Conservation (phyloP, 2,797 vertebrate genomes). For the Eurystomus glaucurus region DNA sequence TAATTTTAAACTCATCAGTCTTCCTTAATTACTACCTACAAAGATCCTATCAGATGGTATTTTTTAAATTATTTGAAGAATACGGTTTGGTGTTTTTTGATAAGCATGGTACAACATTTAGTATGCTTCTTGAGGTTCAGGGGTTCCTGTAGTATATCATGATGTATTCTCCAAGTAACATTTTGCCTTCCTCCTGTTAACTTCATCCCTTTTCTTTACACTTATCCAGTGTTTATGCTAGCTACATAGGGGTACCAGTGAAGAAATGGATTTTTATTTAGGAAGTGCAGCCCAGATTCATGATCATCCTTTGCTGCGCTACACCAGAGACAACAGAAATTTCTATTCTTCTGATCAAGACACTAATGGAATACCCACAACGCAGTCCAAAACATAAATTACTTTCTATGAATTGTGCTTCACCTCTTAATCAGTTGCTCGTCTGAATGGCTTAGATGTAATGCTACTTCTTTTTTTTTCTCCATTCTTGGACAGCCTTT, state of each 20-base stretch:
- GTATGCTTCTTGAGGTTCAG: not conserved
- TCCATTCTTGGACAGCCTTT: not conserved
- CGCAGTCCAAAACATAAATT: not conserved
- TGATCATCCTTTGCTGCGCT: accelerated
- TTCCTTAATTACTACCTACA: not conserved
- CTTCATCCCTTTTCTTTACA: not conserved
- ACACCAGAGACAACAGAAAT: not conserved
- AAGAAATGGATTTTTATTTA: not conserved
- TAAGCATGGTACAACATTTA: not conserved
- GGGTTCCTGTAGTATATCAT: not conserved
- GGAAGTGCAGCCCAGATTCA: not conserved
- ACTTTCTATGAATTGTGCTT: not conserved
- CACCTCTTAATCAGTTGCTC: not conserved
- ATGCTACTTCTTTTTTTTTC: not conserved
- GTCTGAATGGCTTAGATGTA: not conserved
- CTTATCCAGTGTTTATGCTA: not conserved
- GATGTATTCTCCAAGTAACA: not conserved
- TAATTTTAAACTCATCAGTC: not conserved
- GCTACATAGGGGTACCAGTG: not conserved
- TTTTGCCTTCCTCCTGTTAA: not conserved
- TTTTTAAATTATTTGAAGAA: not conserved
- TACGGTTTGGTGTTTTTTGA: not conserved
- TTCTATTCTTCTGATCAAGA: not conserved
- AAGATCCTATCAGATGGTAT: not conserved
- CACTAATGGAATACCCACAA: not conserved